Percentiles rank a stretch among this genome's conserved stretches.
phyloP scores from a whole-genome alignment of 2,797 vertebrate species.

The Pseudochirops corinnae region DNA sequence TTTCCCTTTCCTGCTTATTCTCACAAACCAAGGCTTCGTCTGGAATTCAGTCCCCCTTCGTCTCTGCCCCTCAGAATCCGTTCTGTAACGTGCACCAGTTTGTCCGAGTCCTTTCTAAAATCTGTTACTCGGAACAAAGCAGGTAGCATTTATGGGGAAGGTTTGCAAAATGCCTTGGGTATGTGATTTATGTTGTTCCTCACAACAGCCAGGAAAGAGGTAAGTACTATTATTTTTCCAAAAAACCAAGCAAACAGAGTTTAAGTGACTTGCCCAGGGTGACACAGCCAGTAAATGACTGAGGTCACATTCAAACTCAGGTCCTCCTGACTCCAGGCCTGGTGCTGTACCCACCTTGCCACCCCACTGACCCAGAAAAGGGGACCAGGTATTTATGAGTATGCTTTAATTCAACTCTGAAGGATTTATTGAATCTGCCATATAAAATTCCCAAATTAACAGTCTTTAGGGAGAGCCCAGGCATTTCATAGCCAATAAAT shows the following conservation, averaged over 20 bases:
- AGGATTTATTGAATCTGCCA: neutral
- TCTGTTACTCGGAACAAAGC: too few relatives aligned
- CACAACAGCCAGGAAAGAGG: neutral
- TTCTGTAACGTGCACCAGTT: too few relatives aligned
- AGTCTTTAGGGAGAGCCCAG: neutral
- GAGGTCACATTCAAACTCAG: neutral
- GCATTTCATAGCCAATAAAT: neutral
- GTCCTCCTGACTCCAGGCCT: neutral
- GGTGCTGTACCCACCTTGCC: neutral
- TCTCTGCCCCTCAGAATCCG: too few relatives aligned
- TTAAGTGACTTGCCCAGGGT: neutral
- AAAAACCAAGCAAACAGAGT: too few relatives aligned
- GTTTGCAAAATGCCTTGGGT: neutral
- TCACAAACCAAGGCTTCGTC: too few relatives aligned
- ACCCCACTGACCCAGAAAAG: neutral
- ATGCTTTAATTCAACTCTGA: neutral
- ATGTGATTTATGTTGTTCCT: neutral
- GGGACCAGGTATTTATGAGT: neutral
- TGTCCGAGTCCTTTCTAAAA: too few relatives aligned
- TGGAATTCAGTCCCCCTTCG: too few relatives aligned
- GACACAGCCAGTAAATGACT: neutral
- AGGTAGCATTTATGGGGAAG: too few relatives aligned
- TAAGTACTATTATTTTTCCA: neutral
- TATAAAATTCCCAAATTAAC: neutral
- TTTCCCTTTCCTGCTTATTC: too few relatives aligned